These are phyloP conservation scores for Myiagra hebetior DNA, from an alignment of 2,113 vertebrate genomes.

Conservation along the genomic window DNA sequence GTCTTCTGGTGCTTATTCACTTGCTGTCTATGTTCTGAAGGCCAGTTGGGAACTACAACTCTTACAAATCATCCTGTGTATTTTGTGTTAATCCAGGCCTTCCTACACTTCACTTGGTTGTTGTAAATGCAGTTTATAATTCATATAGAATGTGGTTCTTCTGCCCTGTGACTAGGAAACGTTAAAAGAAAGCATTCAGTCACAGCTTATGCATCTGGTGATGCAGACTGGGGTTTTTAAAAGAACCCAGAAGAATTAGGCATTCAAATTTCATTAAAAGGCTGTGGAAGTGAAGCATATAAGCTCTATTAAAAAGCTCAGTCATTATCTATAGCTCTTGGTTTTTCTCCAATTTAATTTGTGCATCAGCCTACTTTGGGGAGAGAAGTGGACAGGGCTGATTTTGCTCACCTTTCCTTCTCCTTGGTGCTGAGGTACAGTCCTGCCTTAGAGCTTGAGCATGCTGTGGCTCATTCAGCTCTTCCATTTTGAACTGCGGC, in stretches of 20 bases:
- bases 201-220: constrained; percentile 5
- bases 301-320: constrained; percentile 21
- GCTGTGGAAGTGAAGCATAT: constrained; percentile 31
- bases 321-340: constrained; percentile 19
- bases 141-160: background rate
- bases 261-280: constrained; percentile 48
- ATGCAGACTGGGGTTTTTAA: background rate
- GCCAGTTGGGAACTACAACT: background rate
- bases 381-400: background rate
- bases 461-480: background rate
- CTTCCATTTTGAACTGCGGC: background rate
- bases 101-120: background rate
- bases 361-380: background rate
- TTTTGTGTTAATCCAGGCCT: background rate
- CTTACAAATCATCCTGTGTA: background rate
- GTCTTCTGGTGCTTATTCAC: background rate
- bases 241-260: constrained; percentile 26
- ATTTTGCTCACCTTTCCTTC: background rate
- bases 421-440: background rate
- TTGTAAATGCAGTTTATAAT: constrained; percentile 24
- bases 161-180: background rate
- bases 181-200: background rate
- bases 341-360: background rate
- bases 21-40: background rate
- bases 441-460: background rate